Evolutionary conservation across 2,113 vertebrate genomes (phyloP).

Genomic region (Hemiscyllium ocellatum): DNA sequence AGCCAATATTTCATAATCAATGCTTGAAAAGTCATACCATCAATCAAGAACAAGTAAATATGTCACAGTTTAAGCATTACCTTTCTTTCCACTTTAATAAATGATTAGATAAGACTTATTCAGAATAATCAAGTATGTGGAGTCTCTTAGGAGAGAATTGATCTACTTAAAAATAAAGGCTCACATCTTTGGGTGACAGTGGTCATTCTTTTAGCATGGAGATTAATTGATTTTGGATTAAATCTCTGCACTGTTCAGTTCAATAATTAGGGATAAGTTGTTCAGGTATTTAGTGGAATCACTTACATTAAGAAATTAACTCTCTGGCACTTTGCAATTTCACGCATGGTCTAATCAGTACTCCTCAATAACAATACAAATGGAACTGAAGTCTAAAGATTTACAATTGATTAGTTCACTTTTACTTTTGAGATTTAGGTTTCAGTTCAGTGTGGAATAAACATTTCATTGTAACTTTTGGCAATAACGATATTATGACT

Average conservation of each 20-base stretch:
- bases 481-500: not conserved
- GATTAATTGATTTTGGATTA: not conserved
- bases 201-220: not conserved
- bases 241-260: not conserved
- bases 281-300: not conserved
- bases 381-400: not conserved
- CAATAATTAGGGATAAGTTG: not conserved
- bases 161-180: slow-evolving; percentile 44
- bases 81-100: slow-evolving; percentile 60
- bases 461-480: not conserved
- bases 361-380: not conserved
- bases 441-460: not conserved
- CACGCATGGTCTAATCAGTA: not conserved
- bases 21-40: slow-evolving; percentile 48
- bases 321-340: slow-evolving; percentile 15
- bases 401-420: slow-evolving; percentile 7
- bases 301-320: not conserved
- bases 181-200: not conserved
- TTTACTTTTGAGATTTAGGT: not conserved
- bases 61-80: slow-evolving; percentile 39
- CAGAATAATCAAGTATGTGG: slow-evolving; percentile 63
- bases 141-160: slow-evolving; percentile 52
- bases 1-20: slow-evolving; percentile 35
- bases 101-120: slow-evolving; percentile 56
- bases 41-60: slow-evolving; percentile 53